A percentile compares a stretch with the other conserved stretches of the same genome.
Conservation (phyloP, 2,113 vertebrate species). For the Orthonyx spaldingii region DNA sequence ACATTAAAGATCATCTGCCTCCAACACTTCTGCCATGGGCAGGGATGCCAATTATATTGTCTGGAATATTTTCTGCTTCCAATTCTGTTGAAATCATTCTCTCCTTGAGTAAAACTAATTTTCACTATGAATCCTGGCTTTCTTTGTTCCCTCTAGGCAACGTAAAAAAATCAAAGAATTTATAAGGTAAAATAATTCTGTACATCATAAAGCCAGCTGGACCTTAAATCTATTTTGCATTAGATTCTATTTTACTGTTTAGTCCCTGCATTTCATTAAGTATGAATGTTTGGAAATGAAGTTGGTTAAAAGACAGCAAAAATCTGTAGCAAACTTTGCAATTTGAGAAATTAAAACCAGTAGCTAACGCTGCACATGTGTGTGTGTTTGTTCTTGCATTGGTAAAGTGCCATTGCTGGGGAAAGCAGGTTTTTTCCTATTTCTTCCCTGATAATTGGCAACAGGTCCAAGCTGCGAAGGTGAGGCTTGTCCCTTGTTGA, state of each 20-base stretch:
- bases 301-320: not conserved
- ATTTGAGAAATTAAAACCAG: not conserved
- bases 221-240: not conserved
- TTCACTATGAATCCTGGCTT: not conserved
- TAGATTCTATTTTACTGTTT: not conserved
- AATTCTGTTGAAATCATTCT: not conserved
- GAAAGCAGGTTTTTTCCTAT: not conserved
- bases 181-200: not conserved
- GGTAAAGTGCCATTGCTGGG: not conserved
- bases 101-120: not conserved
- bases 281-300: not conserved
- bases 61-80: not conserved
- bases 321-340: not conserved
- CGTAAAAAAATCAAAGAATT: not conserved
- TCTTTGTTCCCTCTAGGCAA: not conserved
- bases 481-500: not conserved
- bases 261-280: not conserved
- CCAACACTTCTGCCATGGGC: not conserved
- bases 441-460: not conserved
- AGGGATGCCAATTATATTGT: not conserved
- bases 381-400: not conserved
- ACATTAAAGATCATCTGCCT: not conserved
- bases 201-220: not conserved
- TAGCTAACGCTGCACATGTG: not conserved
- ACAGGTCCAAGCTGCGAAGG: not conserved